Evolutionary conservation across 2,888 invertebrate species (phyloP).

Genomic region (Drosophila putrida): DNA sequence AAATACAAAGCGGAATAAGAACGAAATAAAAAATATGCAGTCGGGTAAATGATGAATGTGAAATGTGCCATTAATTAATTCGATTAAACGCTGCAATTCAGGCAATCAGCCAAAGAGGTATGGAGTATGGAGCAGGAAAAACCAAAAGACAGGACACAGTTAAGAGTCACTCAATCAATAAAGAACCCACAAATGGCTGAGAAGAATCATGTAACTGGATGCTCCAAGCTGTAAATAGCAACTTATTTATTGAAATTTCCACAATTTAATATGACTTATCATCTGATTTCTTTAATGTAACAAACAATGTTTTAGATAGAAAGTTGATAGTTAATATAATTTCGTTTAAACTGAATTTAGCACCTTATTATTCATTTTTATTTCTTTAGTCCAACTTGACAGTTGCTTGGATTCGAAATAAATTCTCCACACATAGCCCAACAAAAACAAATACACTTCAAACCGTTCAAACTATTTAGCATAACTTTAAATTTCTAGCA

Average conservation of each 20-base stretch:
- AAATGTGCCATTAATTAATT: slow-evolving; percentile 81
- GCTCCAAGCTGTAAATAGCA: background rate
- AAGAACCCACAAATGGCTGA: slow-evolving; percentile 34
- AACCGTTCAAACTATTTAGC: background rate
- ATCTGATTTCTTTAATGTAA: background rate
- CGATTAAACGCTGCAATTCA: slow-evolving; percentile 75
- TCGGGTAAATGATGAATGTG: slow-evolving; percentile 76
- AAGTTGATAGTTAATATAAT: too few species aligned
- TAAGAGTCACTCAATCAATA: slow-evolving; percentile 54
- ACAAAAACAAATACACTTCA: background rate
- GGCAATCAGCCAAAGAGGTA: slow-evolving; percentile 70
- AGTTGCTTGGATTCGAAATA: background rate
- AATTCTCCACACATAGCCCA: background rate
- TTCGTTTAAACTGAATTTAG: background rate
- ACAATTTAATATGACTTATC: background rate
- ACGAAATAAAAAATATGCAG: slow-evolving; percentile 63
- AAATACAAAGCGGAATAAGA: slow-evolving; percentile 57
- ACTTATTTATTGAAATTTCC: background rate
- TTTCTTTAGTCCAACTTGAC: background rate
- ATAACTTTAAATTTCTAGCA: slow-evolving; percentile 17
- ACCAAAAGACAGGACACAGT: slow-evolving; percentile 19
- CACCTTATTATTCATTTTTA: slow-evolving; percentile 1
- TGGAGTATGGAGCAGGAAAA: slow-evolving; percentile 26
- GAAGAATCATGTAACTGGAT: slow-evolving; percentile 14
- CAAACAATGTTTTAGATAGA: too few species aligned